Conservation (phyloP, 2,113 vertebrate species). For the Charadrius vociferus region DNA sequence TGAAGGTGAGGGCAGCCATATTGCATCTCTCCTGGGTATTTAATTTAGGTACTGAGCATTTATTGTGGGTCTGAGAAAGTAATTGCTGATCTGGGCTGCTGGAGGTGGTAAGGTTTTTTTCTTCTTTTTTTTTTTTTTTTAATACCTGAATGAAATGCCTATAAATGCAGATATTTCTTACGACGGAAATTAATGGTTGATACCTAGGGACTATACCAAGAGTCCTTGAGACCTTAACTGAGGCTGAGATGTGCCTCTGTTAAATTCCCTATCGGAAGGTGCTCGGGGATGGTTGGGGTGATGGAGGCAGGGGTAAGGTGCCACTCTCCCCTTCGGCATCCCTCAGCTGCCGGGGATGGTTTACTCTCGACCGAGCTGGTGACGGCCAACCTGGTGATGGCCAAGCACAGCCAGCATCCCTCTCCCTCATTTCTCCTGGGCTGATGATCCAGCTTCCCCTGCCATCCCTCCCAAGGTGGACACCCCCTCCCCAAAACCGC, state of each 20-base stretch:
- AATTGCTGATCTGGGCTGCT: slow-evolving; percentile 33
- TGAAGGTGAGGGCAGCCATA: slow-evolving; percentile 54
- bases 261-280: fast-evolving
- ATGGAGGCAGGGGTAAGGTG: fast-evolving
- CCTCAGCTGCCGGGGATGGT: fast-evolving
- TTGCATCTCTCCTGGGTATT: slow-evolving; percentile 46
- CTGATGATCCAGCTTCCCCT: fast-evolving
- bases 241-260: background rate
- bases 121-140: background rate
- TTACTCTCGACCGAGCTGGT: background rate
- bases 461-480: background rate
- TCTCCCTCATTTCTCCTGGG: background rate
- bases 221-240: background rate
- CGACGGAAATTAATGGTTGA: background rate
- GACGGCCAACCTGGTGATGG: fast-evolving
- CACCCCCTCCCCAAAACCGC: background rate
- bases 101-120: background rate
- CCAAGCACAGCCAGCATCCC: background rate
- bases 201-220: background rate
- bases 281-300: fast-evolving
- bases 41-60: slow-evolving; percentile 64
- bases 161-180: background rate
- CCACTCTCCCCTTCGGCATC: background rate
- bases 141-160: background rate
- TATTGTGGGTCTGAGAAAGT: slow-evolving; percentile 36